Base-by-base conservation (phyloP, 1,140 invertebrate genomes). In the Ganaspis sp. region DNA sequence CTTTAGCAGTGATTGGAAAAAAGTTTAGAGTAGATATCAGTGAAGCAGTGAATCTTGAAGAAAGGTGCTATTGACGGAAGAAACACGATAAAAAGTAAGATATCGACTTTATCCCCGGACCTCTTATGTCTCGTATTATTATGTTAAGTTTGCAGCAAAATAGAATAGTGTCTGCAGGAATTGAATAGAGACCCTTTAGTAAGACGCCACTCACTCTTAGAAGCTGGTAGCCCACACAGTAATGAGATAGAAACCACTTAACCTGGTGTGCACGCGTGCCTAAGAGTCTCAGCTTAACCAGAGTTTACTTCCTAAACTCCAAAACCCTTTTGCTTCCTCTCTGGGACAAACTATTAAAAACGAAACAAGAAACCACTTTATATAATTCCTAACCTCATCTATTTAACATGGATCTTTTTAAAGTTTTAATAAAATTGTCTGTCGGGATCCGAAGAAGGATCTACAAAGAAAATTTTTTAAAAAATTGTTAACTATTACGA, bases 201-300 rank as follows among this genome's bases (percentile, higher is more conserved):
- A 75, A 79, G 72, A 70, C 64, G 26, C 72, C 74, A 49, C 70
- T 73, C 8, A 54, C 75, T 70, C 73, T 75, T 64, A 69, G 77
- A 75, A 69, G 15, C 26, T 26, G 23, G 76, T 73, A 71, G 78
- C 72, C 58, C 75, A 69, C 75, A 34, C 38, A 26, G 75, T 79
- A 79, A 76, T 83, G 81, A 83, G 79, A 83, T 83, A 83, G 81
- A 79, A 83, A 77, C 45, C 79, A 81, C 81, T 83, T 81, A 83
- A 71, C 76, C 73, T 53, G 1, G 73, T 76, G 38, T 70, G 74
- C 78, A 83, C 79, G 79, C 79, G 79, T 80, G 79, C 79, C 81
- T 70, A 83, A 83, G 81, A 76, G 76, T 75, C 29, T 72, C 69
- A 72, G 79, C 54, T 82, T 70, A 79, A 58, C 74, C 64, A 72